These are phyloP conservation scores for Lethrus apterus DNA, from an alignment of 1,140 invertebrate species.

Conservation along the genomic window DNA sequence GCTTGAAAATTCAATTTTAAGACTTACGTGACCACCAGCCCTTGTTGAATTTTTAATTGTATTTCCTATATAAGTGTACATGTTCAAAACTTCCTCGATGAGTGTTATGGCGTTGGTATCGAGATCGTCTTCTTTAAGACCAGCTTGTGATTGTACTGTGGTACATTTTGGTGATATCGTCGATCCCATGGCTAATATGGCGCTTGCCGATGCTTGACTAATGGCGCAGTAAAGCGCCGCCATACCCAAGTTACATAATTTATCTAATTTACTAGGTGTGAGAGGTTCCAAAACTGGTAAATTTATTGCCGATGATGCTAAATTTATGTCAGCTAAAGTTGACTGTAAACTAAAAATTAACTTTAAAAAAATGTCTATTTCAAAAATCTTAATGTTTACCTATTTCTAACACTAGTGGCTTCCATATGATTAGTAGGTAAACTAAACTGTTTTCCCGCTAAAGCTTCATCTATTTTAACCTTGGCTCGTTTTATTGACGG, in stretches of 20 bases:
- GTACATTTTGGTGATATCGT: conserved; percentile 54
- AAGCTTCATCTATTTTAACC: conserved; percentile 60
- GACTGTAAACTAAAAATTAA: conserved; percentile 56
- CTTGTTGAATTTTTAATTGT: conserved; percentile 77
- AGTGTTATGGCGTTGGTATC: conserved; percentile 60
- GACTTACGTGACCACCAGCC: conserved; percentile 76
- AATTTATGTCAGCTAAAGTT: conserved; percentile 73
- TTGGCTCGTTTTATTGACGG: conserved; percentile 69
- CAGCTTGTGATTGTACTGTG: conserved; percentile 30
- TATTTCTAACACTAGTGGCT: conserved; percentile 61
- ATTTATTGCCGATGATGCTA: conserved; percentile 73
- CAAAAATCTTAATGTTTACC: conserved; percentile 33
- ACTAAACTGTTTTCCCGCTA: conserved; percentile 56
- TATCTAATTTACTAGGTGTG: conserved; percentile 68
- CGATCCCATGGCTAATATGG: conserved; percentile 57
- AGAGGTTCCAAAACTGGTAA: conserved; percentile 83
- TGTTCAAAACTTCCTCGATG: conserved; percentile 67
- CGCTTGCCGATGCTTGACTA: conserved; percentile 59
- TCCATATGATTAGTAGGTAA: conserved; percentile 65
- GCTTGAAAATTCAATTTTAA: conserved; percentile 5
- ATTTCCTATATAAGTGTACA: conserved; percentile 73
- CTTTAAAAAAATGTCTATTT: neutral
- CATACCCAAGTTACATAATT: conserved; percentile 72
- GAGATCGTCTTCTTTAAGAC: conserved; percentile 54
- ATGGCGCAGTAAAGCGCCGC: conserved; percentile 72